Conservation (phyloP, 2,797 vertebrate species). For the Graptemys geographica region DNA sequence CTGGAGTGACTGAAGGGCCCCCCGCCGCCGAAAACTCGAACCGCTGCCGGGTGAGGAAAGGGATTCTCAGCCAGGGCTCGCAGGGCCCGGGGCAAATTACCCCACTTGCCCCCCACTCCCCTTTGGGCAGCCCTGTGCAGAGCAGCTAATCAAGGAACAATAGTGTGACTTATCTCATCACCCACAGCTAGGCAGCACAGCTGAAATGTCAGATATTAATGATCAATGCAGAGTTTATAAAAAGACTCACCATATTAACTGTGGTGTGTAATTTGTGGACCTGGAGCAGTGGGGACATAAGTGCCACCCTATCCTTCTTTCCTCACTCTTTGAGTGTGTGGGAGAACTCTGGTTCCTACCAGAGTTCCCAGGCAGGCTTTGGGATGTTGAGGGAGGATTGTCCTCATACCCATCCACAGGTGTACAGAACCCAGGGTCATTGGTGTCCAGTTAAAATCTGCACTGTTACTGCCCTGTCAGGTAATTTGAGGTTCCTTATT, state of each 20-base stretch:
- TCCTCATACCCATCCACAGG: neutral
- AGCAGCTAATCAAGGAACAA: neutral
- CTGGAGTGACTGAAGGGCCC: too few species aligned
- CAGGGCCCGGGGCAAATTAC: too few species aligned
- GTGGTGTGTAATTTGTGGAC: neutral
- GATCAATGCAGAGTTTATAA: neutral
- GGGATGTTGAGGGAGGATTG: neutral
- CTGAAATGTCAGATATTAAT: neutral
- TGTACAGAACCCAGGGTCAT: neutral
- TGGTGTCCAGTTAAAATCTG: neutral
- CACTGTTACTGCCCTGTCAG: neutral
- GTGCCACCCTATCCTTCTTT: neutral
- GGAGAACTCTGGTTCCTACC: neutral
- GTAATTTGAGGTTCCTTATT: neutral
- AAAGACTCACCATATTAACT: neutral
- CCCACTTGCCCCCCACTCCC: too few species aligned
- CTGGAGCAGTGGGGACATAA: neutral
- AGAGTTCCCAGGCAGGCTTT: neutral
- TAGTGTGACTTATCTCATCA: neutral
- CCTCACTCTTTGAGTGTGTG: neutral
- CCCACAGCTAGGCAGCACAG: neutral
- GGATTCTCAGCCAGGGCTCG: too few species aligned
- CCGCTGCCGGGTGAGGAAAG: too few species aligned
- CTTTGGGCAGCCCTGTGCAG: too few species aligned
- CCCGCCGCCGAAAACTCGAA: too few species aligned